phyloP scores from a whole-genome alignment of 2,113 vertebrate genomes.

The Euleptes europaea region DNA sequence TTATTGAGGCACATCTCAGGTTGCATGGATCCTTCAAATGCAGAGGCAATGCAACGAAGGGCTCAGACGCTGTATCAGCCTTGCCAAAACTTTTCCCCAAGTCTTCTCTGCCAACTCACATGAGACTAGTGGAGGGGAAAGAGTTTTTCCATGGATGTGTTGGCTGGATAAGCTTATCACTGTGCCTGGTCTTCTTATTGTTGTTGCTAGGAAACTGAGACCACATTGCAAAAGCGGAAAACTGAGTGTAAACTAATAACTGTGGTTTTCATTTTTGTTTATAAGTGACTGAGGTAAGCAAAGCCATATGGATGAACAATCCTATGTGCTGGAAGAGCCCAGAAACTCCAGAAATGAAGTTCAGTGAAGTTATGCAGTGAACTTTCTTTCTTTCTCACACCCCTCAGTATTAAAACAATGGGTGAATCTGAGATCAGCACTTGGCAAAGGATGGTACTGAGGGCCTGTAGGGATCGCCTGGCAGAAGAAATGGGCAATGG shows the following conservation, averaged over 20 bases:
- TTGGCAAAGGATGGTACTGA: conserved; percentile 1
- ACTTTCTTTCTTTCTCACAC: background rate
- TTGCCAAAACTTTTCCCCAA: background rate
- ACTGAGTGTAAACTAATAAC: background rate
- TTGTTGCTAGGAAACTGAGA: background rate
- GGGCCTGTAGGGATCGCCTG: background rate
- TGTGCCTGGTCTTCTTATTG: background rate
- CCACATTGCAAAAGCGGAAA: background rate
- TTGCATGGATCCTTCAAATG: background rate
- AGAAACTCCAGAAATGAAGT: background rate
- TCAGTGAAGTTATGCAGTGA: background rate
- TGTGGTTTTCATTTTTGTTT: background rate
- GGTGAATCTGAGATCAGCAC: background rate
- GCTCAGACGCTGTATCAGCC: background rate
- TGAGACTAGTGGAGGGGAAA: background rate
- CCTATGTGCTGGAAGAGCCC: background rate
- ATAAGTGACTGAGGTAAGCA: background rate
- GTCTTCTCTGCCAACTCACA: background rate
- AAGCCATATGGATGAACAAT: background rate
- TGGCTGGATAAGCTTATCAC: background rate
- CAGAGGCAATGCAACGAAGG: background rate
- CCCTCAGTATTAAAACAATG: background rate
- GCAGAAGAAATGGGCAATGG: conserved; percentile 39
- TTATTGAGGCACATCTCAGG: background rate
- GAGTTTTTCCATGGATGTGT: background rate